A percentile compares a stretch with the other conserved stretches of the same genome.
Conservation (phyloP, 2,888 invertebrate genomes). For the Busseola fusca region DNA sequence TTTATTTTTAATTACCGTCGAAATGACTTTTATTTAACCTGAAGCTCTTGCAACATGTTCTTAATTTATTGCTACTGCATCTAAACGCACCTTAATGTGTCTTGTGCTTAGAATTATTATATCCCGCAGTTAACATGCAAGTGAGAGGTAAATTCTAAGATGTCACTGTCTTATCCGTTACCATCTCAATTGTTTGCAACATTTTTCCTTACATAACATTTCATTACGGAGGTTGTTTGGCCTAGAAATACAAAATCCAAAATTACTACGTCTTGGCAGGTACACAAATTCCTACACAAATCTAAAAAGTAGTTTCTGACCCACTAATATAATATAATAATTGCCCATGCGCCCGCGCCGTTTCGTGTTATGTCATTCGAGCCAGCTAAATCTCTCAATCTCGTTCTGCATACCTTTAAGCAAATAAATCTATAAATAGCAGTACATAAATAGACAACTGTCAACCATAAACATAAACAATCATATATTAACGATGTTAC, state of each 20-base stretch:
- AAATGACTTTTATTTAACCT: neutral
- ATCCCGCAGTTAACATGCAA: slow-evolving; percentile 34
- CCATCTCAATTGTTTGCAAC: slow-evolving; percentile 32
- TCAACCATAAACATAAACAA: neutral
- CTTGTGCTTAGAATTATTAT: slow-evolving; percentile 19
- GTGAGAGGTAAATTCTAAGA: slow-evolving; percentile 37
- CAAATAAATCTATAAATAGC: slow-evolving; percentile 11
- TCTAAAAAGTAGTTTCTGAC: slow-evolving; percentile 5
- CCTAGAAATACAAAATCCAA: slow-evolving; percentile 10
- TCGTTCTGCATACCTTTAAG: neutral
- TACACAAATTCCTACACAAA: neutral
- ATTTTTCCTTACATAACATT: slow-evolving; percentile 46
- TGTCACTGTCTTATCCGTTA: slow-evolving; percentile 35
- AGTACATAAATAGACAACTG: neutral
- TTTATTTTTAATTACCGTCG: too few species aligned
- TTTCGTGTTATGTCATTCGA: slow-evolving; percentile 18
- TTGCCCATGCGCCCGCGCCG: neutral
- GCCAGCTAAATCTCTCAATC: neutral
- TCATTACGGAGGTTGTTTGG: slow-evolving; percentile 10
- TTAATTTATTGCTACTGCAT: slow-evolving; percentile 9
- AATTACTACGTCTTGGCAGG: neutral
- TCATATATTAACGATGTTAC: neutral
- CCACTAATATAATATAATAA: slow-evolving; percentile 25
- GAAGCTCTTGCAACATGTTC: neutral
- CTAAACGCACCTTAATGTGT: slow-evolving; percentile 18